These are phyloP conservation scores for Globodera rostochiensis DNA, from an alignment of 1,140 invertebrate genomes.

Conservation along the genomic window DNA sequence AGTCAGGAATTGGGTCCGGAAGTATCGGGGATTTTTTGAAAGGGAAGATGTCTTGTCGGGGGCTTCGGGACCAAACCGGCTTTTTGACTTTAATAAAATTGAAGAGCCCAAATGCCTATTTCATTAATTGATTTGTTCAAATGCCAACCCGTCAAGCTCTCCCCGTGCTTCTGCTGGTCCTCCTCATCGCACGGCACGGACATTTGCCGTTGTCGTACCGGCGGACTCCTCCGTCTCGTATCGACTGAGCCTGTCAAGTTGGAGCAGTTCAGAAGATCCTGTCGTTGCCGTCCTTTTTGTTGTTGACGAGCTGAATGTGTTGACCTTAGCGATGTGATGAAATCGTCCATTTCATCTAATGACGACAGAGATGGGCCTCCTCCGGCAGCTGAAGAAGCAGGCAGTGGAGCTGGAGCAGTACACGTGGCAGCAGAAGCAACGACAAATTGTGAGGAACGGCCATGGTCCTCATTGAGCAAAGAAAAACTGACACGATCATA, in stretches of 20 bases:
- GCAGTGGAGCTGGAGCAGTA: background rate
- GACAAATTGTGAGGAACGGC: background rate
- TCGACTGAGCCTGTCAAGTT: background rate
- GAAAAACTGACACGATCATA: background rate
- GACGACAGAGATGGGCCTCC: background rate
- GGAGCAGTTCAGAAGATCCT: too few relatives aligned
- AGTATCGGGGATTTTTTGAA: too few relatives aligned
- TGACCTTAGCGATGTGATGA: background rate
- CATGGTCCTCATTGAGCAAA: background rate
- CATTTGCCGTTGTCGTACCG: background rate
- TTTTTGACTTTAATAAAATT: background rate
- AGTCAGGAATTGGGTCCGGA: too few relatives aligned
- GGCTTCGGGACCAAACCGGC: background rate
- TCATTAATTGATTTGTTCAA: background rate
- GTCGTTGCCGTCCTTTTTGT: background rate
- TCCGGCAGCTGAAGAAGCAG: background rate
- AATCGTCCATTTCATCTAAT: conserved; percentile 23
- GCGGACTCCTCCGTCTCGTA: background rate
- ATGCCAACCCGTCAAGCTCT: background rate
- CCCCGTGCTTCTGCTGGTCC: background rate
- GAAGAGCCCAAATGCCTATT: too few relatives aligned
- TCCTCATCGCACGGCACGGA: background rate
- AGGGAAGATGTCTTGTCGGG: too few relatives aligned
- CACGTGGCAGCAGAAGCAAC: background rate
- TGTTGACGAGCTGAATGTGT: background rate